A percentile compares a stretch with the other conserved stretches of the same genome.
These are phyloP conservation scores for Papilio glaucus DNA, from an alignment of 1,140 invertebrate species.

Conservation along the genomic window DNA sequence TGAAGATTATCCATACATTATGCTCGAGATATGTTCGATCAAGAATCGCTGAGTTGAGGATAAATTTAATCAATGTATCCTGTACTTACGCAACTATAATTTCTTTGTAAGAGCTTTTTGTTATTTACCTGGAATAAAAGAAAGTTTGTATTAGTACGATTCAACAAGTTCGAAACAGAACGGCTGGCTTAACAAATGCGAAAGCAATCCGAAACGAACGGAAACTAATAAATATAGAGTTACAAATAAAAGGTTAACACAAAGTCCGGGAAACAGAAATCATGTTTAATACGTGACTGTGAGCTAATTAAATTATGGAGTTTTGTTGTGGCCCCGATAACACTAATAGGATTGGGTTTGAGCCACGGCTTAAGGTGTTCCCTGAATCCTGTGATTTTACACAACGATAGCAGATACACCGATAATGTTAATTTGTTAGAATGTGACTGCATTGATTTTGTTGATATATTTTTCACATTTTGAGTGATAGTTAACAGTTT, in stretches of 20 bases:
- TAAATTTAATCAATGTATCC: not conserved
- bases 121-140: conserved; percentile 31
- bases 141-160: conserved; percentile 31
- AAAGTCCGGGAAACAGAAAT: conserved; percentile 66
- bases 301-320: conserved; percentile 71
- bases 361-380: conserved; percentile 46
- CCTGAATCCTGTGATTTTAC: conserved; percentile 25
- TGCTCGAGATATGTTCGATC: too few relatives aligned
- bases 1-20: too few relatives aligned
- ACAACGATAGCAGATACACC: conserved; percentile 6
- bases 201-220: conserved; percentile 31
- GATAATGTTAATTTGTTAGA: not conserved
- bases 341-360: conserved; percentile 64
- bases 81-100: conserved; percentile 20
- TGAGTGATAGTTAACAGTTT: too few relatives aligned
- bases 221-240: conserved; percentile 43
- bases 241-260: conserved; percentile 44
- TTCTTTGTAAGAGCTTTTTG: not conserved
- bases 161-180: conserved; percentile 26
- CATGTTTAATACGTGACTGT: conserved; percentile 44
- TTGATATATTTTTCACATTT: too few relatives aligned
- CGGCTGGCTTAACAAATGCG: conserved; percentile 24
- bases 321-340: conserved; percentile 67
- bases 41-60: not conserved
- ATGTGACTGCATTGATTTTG: conserved; percentile 20